Percentiles rank a stretch among this genome's conserved stretches.
These are phyloP conservation scores for Aphidoletes aphidimyza DNA, from an alignment of 2,888 invertebrate species.

Conservation along the genomic window DNA sequence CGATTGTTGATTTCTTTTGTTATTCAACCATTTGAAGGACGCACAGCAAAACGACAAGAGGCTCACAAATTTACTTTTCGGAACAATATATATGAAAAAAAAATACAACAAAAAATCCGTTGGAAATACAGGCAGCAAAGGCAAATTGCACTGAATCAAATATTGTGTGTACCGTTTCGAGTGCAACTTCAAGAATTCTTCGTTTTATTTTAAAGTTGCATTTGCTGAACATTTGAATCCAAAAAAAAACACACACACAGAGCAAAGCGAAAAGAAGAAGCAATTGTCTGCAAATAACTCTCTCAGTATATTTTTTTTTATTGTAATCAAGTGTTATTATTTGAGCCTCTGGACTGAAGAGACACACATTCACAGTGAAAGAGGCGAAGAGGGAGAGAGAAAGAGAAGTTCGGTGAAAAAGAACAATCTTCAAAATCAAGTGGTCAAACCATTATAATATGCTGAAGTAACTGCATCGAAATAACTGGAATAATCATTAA, in stretches of 20 bases:
- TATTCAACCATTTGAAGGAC: background rate
- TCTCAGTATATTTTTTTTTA: background rate
- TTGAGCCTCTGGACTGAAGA: slow-evolving; percentile 12
- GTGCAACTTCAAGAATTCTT: background rate
- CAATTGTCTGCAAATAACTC: slow-evolving; percentile 11
- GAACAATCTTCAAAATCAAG: slow-evolving; percentile 23
- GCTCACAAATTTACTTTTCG: background rate
- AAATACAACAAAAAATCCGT: background rate
- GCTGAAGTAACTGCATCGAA: background rate
- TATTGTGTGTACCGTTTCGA: background rate
- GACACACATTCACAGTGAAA: background rate
- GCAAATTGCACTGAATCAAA: background rate
- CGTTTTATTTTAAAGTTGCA: background rate
- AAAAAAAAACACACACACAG: too few relatives aligned
- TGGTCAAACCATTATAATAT: slow-evolving; percentile 27
- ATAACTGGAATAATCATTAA: background rate
- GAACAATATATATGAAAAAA: background rate
- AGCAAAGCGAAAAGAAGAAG: background rate
- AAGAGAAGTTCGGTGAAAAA: background rate
- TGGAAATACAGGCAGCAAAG: background rate
- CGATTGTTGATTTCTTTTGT: background rate
- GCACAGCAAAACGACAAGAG: background rate
- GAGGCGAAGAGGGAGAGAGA: background rate
- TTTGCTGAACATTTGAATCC: background rate
- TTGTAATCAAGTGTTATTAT: slow-evolving; percentile 50